Evolutionary conservation across 2,888 invertebrate species (phyloP), one percentile per base, ranked within the genome.

Genomic region (Caenorhabditis panamensis): DNA sequence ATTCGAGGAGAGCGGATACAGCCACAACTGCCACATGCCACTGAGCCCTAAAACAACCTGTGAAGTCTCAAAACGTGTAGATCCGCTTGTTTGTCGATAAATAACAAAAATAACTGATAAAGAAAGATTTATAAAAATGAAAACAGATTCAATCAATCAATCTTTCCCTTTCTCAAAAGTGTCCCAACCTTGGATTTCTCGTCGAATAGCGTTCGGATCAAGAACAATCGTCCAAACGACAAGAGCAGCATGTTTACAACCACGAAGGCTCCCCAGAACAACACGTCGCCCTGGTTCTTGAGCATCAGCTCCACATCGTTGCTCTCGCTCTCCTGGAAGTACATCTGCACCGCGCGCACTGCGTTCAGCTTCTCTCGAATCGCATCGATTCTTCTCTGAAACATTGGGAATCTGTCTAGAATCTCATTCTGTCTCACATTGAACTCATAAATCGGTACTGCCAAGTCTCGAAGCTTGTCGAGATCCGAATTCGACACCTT

Each of bases 31-130:
- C 31, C 72, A 73, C 31, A n/a, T 58, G 36, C 72, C 72, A 2
- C 44, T 73, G 18, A 73, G 64, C 26, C 36, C 64, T 13, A 64
- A 73, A 28, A 63, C 47, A 24, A 73, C 63, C 0, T 73, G 58
- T 44, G 64, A 73, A 36, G 72, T 58, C n/a, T n/a, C n/a, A n/a
- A n/a, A n/a, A n/a, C n/a, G n/a, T n/a, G n/a, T n/a, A n/a, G n/a
- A n/a, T n/a, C n/a, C n/a, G n/a, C n/a, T n/a, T n/a, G n/a, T n/a
- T n/a, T n/a, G n/a, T n/a, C n/a, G n/a, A n/a, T n/a, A n/a, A n/a
- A n/a, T n/a, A n/a, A n/a, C n/a, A n/a, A n/a, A n/a, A n/a, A n/a
- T n/a, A n/a, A n/a, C n/a, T n/a, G n/a, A n/a, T n/a, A n/a, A n/a
- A n/a, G n/a, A n/a, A n/a, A n/a, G n/a, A n/a, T n/a, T n/a, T n/a